phyloP scores from a whole-genome alignment of 2,888 invertebrate species.

The Tipula vernalis region DNA sequence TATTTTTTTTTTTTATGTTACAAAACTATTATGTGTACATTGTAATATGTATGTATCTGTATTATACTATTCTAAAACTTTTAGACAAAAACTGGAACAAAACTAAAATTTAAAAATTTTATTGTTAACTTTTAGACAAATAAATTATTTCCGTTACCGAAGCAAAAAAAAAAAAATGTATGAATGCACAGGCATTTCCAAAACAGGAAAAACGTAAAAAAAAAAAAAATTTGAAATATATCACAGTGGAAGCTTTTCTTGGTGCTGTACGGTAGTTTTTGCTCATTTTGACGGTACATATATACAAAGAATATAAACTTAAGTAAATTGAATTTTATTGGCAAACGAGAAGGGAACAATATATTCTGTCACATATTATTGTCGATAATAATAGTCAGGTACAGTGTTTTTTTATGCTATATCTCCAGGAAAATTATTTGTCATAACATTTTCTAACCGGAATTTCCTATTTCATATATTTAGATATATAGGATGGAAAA shows the following conservation, averaged over 20 bases:
- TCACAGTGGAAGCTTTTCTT: neutral
- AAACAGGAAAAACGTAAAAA: neutral
- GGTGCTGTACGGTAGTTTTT: neutral
- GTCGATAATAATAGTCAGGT: constrained; percentile 4
- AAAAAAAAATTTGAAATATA: neutral
- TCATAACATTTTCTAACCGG: neutral
- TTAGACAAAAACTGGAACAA: neutral
- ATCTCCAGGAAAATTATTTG: neutral
- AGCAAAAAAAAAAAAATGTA: neutral
- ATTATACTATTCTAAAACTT: neutral
- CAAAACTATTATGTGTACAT: neutral
- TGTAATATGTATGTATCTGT: neutral
- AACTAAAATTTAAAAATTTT: neutral
- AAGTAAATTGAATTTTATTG: constrained; percentile 4
- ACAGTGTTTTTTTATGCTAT: neutral
- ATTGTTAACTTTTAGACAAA: neutral
- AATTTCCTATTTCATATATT: neutral
- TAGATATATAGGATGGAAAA: neutral
- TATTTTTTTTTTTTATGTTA: neutral
- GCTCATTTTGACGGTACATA: neutral
- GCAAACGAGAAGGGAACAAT: neutral
- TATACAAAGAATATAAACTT: neutral
- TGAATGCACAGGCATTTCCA: neutral
- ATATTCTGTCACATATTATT: neutral
- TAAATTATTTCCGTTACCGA: neutral